A percentile compares a stretch with the other conserved stretches of the same genome.
These are phyloP conservation scores for Petrocephalus sullivani DNA, from an alignment of 2,797 vertebrate genomes.

Conservation along the genomic window DNA sequence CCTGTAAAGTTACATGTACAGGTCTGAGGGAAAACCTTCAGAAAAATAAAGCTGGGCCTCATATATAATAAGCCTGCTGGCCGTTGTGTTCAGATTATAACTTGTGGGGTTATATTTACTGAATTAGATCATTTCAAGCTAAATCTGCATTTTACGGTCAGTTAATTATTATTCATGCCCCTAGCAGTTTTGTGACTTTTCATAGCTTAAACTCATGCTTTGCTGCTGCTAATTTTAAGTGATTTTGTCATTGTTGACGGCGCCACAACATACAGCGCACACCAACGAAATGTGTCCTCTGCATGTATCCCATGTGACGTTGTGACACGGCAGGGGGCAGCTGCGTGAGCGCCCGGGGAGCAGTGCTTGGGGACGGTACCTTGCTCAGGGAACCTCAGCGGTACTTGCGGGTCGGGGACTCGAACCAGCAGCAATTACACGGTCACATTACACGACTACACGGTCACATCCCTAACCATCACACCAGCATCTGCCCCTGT, in stretches of 20 bases:
- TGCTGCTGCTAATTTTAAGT: background rate
- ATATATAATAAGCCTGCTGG: background rate
- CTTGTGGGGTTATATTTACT: background rate
- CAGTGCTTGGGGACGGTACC: too few relatives aligned
- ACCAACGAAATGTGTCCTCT: too few relatives aligned
- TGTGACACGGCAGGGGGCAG: too few relatives aligned
- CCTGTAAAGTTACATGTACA: background rate
- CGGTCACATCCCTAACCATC: too few relatives aligned
- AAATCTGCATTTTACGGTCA: background rate
- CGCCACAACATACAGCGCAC: too few relatives aligned
- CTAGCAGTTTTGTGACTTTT: background rate
- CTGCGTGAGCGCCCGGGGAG: too few relatives aligned
- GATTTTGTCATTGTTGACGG: background rate
- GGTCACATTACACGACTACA: too few relatives aligned
- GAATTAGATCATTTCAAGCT: background rate
- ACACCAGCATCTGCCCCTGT: too few relatives aligned
- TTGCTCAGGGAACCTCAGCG: too few relatives aligned
- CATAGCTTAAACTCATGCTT: background rate
- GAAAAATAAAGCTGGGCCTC: background rate
- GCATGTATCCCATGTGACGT: too few relatives aligned
- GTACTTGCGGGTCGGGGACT: too few relatives aligned
- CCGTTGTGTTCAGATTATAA: background rate
- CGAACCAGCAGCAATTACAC: too few relatives aligned
- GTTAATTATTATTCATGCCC: background rate
- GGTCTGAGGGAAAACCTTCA: background rate